Percentiles rank a stretch among this genome's conserved stretches.
phyloP scores from a whole-genome alignment of 2,797 vertebrate genomes.

The Coregonus sp. region DNA sequence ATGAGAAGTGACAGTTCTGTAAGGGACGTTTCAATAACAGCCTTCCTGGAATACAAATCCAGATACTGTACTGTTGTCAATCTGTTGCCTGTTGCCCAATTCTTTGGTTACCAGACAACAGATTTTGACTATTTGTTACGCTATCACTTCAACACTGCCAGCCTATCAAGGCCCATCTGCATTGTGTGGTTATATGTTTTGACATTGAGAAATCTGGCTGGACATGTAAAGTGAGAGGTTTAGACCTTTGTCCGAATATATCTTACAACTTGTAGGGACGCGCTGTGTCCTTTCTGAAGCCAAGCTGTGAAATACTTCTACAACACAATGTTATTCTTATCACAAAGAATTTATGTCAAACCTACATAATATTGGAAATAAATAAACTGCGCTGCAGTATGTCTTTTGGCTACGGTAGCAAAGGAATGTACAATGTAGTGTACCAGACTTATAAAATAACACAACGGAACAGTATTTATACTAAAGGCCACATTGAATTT shows the following conservation, averaged over 20 bases:
- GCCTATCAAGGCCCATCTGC: background rate
- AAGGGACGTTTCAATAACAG: conserved; percentile 1
- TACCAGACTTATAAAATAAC: background rate
- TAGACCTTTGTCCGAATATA: too few species aligned
- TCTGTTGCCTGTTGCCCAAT: background rate
- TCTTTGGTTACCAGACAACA: background rate
- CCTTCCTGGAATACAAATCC: background rate
- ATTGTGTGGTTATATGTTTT: background rate
- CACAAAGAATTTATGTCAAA: conserved; percentile 35
- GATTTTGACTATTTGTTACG: background rate
- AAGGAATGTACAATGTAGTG: conserved; percentile 6
- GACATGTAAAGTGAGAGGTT: background rate
- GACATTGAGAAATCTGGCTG: conserved; percentile 12
- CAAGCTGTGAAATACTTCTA: conserved; percentile 11
- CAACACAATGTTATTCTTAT: conserved; percentile 26
- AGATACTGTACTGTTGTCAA: background rate
- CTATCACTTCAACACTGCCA: background rate
- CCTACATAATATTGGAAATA: conserved; percentile 16
- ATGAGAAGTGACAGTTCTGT: background rate
- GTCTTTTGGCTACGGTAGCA: background rate
- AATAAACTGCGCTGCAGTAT: background rate
- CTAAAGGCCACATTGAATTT: background rate
- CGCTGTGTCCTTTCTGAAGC: background rate
- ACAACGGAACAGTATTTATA: background rate
- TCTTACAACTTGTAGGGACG: conserved; percentile 19